phyloP scores from a whole-genome alignment of 2,113 vertebrate genomes.

The Shinisaurus crocodilurus region DNA sequence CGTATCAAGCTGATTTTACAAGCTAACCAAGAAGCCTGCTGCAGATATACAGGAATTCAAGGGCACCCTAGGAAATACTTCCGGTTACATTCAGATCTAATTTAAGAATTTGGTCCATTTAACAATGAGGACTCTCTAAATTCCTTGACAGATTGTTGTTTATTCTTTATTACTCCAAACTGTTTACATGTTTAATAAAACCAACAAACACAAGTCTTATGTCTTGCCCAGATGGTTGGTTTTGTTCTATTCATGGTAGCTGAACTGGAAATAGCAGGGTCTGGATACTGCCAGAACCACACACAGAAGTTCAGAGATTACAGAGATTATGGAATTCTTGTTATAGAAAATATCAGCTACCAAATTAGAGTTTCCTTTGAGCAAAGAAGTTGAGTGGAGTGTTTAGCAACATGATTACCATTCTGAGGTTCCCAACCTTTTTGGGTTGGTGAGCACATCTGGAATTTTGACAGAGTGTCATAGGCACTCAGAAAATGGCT shows the following conservation, averaged over 20 bases:
- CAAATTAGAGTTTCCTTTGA: not conserved
- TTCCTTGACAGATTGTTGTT: not conserved
- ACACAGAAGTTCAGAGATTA: not conserved
- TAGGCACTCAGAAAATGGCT: too few relatives aligned
- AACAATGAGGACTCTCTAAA: not conserved
- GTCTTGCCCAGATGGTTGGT: not conserved
- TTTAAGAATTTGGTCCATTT: not conserved
- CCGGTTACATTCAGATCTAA: not conserved
- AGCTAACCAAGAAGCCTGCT: not conserved
- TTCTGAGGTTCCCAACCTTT: not conserved
- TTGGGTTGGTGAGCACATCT: too few relatives aligned
- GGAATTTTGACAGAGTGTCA: too few relatives aligned
- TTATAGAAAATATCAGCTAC: not conserved
- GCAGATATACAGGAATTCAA: not conserved
- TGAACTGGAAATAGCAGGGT: not conserved
- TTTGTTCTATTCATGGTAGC: not conserved
- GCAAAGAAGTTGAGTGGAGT: not conserved
- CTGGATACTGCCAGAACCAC: not conserved
- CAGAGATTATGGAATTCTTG: not conserved
- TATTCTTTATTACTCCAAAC: not conserved
- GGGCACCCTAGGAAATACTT: not conserved
- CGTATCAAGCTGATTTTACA: slow-evolving; percentile 27
- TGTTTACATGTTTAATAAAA: not conserved
- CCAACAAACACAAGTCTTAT: not conserved
- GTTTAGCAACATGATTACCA: not conserved